Evolutionary conservation across 2,797 vertebrate genomes (phyloP), one percentile per base, ranked within the genome.

Genomic region (Crenichthys baileyi): DNA sequence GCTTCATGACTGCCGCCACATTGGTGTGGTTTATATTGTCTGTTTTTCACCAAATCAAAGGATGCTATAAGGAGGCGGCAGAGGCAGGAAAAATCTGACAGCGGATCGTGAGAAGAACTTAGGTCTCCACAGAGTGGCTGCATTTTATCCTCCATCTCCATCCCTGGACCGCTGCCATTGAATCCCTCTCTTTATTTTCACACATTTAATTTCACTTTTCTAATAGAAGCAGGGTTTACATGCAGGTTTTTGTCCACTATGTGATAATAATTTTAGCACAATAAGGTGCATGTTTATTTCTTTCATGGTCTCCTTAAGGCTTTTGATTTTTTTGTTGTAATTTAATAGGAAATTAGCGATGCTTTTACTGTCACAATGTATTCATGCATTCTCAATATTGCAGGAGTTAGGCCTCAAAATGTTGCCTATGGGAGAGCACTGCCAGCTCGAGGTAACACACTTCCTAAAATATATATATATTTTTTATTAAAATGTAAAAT

Each of bases 351-450:
- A 24, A 41, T 5, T 41, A 13, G 31, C 7, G 39, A 65, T 8
- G 31, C 13, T 70, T 70, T 15, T 15, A 5, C 67, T 46, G 13
- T 70, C 15, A 46, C 4, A 36, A 12, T 39, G 18, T 11, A 39
- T 41, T 65, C 8, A 67, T n/a, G 22, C 39, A 13, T 75, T 22
- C 76, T 77, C 0, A 0, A 5, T 15, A 31, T 85, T 84, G 39
- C 81, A 96, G 95, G 93, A 5, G 86, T 95, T 51, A 93, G 73
- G 73, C 94, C 95, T 87, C 94, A 95, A 31, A 78, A 48, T 79
- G 92, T 93, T 5, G 80, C 91, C 29, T 90, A 93, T 84, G 94
- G 93, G 2, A 93, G 91, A 77, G 76, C 92, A 73, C 60, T 92
- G 56, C 92, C 90, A 61, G 90, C 81, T 84, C 89, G 93, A 93